These are phyloP conservation scores for Drosophila mimetica DNA, from an alignment of 2,888 invertebrate genomes.

Conservation along the genomic window DNA sequence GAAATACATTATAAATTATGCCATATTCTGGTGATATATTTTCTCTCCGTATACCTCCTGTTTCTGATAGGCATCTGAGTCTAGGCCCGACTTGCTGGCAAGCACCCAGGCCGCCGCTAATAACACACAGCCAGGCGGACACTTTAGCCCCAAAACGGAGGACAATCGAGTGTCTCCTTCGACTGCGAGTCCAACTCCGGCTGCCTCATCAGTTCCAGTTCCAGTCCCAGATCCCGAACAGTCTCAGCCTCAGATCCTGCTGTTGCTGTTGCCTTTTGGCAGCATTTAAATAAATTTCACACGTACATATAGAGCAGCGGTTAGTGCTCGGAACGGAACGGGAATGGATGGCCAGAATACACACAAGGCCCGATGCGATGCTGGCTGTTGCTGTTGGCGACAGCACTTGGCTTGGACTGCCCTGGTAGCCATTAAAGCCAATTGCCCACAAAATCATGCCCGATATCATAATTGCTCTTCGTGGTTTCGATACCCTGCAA, in stretches of 20 bases:
- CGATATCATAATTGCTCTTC: constrained; percentile 79
- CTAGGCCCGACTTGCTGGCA: constrained; percentile 42
- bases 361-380: constrained; percentile 19
- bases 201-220: constrained; percentile 22
- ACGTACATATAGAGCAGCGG: constrained; percentile 38
- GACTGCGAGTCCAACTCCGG: constrained; percentile 18
- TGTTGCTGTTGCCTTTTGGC: constrained; percentile 64
- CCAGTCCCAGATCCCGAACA: not conserved
- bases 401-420: constrained; percentile 44
- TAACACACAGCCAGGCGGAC: constrained; percentile 46
- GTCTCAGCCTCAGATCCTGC: constrained; percentile 4
- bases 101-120: constrained; percentile 40
- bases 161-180: constrained; percentile 57
- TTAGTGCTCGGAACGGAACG: constrained; percentile 3
- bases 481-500: constrained; percentile 63
- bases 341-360: not conserved
- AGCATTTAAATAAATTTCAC: constrained; percentile 74
- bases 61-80: constrained; percentile 31
- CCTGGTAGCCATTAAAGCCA: constrained; percentile 74
- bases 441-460: constrained; percentile 80
- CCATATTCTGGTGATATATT: not conserved
- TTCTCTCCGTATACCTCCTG: constrained; percentile 8
- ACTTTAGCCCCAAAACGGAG: constrained; percentile 50
- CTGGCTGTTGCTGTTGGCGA: constrained; percentile 46
- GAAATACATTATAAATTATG: not conserved